These are phyloP conservation scores for Alligator mississippiensis DNA, from an alignment of 2,113 vertebrate species.

Conservation along the genomic window DNA sequence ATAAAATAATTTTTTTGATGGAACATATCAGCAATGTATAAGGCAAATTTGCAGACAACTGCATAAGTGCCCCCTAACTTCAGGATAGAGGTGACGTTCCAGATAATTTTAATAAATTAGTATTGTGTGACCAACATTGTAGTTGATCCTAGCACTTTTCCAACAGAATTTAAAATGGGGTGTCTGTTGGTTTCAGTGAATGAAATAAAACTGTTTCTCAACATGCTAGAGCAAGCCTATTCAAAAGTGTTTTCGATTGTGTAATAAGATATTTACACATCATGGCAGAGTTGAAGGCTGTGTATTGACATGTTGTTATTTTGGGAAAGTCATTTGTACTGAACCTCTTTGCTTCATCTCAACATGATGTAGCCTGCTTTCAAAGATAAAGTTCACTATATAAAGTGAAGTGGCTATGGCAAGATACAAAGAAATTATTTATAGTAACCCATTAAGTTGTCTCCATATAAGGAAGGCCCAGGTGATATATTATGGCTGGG, in stretches of 20 bases:
- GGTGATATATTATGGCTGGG: not conserved
- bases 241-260: not conserved
- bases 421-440: rapidly evolving
- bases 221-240: not conserved
- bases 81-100: no score
- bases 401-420: not conserved
- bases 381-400: not conserved
- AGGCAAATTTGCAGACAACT: no score
- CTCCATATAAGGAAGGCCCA: not conserved
- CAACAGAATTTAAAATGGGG: not conserved
- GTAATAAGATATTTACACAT: not conserved
- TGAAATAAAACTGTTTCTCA: not conserved
- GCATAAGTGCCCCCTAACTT: no score
- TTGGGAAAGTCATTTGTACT: not conserved
- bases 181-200: not conserved
- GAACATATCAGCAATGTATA: no score
- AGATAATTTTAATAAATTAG: no score
- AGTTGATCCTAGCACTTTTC: not conserved
- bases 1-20: no score
- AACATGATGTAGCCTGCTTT: rapidly evolving
- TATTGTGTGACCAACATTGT: no score
- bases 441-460: not conserved
- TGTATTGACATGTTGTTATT: rapidly evolving
- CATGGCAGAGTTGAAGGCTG: not conserved
- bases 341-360: not conserved